These are phyloP conservation scores for Ophiothrix spiculata DNA, from an alignment of 35 echinoderm and acorn worm genomes.

Conservation along the genomic window DNA sequence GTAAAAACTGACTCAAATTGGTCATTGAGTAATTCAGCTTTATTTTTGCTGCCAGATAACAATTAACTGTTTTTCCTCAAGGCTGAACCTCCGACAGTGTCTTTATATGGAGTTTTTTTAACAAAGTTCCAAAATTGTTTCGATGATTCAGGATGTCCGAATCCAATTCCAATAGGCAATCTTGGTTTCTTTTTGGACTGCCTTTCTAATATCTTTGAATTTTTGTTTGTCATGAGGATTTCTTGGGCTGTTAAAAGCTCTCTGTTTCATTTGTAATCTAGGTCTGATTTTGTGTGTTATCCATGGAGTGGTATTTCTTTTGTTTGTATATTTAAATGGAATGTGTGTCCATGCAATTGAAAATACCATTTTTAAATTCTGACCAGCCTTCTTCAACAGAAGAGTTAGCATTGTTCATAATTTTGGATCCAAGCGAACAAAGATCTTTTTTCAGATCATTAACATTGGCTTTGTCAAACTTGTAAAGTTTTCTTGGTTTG, in stretches of 20 bases:
- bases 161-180: not conserved
- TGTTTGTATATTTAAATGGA: not conserved
- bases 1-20: conserved; percentile 20
- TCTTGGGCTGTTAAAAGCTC: not conserved
- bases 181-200: not conserved
- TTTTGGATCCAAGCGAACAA: not conserved
- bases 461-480: not conserved
- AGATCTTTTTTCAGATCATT: too few relatives aligned
- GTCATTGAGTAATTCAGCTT: not conserved
- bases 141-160: not conserved
- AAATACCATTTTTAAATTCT: not conserved
- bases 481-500: not conserved
- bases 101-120: not conserved
- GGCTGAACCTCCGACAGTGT: not conserved
- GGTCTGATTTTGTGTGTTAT: not conserved
- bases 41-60: not conserved
- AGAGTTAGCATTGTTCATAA: not conserved
- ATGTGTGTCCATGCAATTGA: not conserved
- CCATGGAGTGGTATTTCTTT: not conserved
- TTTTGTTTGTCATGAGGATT: not conserved
- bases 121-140: conserved; percentile 6
- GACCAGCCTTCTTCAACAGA: not conserved
- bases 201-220: not conserved
- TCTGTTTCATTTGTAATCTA: not conserved
- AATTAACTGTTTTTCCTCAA: not conserved